Base-by-base conservation (phyloP, 2,888 invertebrate genomes). In the Phoenoteleia sp. region DNA sequence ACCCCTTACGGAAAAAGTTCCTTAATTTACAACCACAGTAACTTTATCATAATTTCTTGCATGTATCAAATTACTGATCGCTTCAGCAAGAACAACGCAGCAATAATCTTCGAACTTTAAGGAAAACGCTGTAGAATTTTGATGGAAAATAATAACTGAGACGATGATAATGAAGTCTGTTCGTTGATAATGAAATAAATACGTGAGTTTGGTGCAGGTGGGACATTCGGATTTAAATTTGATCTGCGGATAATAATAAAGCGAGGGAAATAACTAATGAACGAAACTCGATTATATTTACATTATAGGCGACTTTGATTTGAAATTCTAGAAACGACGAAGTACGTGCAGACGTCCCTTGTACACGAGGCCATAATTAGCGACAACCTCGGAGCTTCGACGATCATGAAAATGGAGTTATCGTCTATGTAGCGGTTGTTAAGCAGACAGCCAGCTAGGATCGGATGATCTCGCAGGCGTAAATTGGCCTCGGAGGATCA, bases 321-420 rank as follows among this genome's bases (percentile, higher is more conserved):
- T 66, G 64, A 52, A 79, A 77, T 82, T 56, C 69, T 58, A 64
- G 72, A 77, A 72, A 58, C 62, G 74, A 47, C 42, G 39, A 13
- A 58, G 62, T 76, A 76, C 62, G 76, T 60, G 80, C 54, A 45
- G 54, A 66, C 75, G 42, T 58, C 62, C 56, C 58, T 45, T 13
- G 45, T 11, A 62, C 36, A 42, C 54, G 49, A 25, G 29, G 29
- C 75, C 81, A 71, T 82, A 85, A 82, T 85, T 79, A 79, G 85
- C 74, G 52, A 54, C 75, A 71, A 64, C 71, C 72, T 77, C 64
- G 54, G 47, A 56, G 47, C 72, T 47, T 58, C 39, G 49, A 47
- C 72, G 72, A 79, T 81, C 87, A 86, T 88, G 87, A 87, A 87
- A 89, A 91, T 91, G 88, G 89, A 91, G 91, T 91, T 91, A 90